Evolutionary conservation across 1,140 invertebrate genomes (phyloP), one percentile per base, ranked within the genome.

Genomic region (Drosophila sturtevanti): DNA sequence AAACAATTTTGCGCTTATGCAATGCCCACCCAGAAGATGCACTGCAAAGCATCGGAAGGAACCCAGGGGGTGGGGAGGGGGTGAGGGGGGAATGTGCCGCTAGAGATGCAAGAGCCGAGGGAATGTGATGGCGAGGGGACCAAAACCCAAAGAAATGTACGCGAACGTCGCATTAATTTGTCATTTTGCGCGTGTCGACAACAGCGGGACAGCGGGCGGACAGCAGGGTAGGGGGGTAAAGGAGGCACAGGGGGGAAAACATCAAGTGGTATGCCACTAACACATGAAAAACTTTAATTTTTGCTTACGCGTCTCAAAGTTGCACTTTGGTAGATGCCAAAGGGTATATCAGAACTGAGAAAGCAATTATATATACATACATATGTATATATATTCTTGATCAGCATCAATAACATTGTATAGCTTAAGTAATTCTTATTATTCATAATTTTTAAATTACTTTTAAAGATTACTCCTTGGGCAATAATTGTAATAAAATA

Each of bases 181-280:
- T 86, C 82, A 86, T 86, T 86, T 87, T 75, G 70, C 77, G 68
- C 60, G 75, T 84, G 80, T 67, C 69, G 75, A 84, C 80, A 75
- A 27, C 48, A 72, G 37, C 54, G 41, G 37, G 21, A 24, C 21
- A 35, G 34, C 37, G 37, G 21, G 24, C 21, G 41, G 34, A 31
- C 35, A 22, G 16, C 6, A 22, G 52, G 7, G 38, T 27, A 4
- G 1, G 18, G 35, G 4, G 31, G 27, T 6, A 58, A n/a, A 27
- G 16, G 24, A 41, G 52, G 52, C 18, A 16, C 48, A 31, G 14
- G 14, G 21, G 38, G 70, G n/a, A 78, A 56, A 72, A 67, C 66
- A 72, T 84, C 68, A 84, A 84, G 80, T 84, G 76, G 76, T 72
- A 79, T 76, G 64, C 72, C 63, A 68, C 77, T 65, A 66, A 78